phyloP scores from a whole-genome alignment of 2,113 vertebrate species.

The Verasper variegatus region DNA sequence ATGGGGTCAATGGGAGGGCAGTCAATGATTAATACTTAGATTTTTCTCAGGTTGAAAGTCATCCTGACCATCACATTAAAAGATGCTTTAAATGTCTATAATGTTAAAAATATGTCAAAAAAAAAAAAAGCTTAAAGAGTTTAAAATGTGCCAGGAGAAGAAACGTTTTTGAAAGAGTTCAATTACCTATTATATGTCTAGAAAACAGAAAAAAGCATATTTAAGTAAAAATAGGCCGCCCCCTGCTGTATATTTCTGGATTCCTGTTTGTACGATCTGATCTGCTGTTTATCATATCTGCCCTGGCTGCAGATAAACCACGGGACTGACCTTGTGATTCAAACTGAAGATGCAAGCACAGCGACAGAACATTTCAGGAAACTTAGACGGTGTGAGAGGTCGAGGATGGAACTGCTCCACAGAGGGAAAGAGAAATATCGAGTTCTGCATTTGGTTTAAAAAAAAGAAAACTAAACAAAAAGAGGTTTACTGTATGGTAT shows the following conservation, averaged over 20 bases:
- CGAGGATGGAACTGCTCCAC: not conserved
- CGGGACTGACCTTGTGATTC: not conserved
- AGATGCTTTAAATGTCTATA: not conserved
- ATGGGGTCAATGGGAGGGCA: not conserved
- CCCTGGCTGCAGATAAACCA: constrained; percentile 45
- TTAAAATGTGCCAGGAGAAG: too few relatives aligned
- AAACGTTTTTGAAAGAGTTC: too few relatives aligned
- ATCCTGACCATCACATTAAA: not conserved
- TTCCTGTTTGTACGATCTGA: constrained; percentile 54
- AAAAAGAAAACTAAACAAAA: constrained; percentile 27
- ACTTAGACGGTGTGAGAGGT: constrained; percentile 36
- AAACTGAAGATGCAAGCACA: not conserved
- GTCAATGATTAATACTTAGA: not conserved
- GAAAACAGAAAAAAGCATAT: too few relatives aligned
- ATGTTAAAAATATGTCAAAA: not conserved
- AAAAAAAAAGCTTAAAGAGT: too few relatives aligned
- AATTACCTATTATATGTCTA: too few relatives aligned
- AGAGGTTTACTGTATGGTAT: constrained; percentile 65
- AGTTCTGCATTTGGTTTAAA: constrained; percentile 34
- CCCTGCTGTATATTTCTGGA: constrained; percentile 24
- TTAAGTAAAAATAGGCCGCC: constrained; percentile 48
- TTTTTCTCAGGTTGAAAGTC: not conserved
- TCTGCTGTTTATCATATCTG: constrained; percentile 37
- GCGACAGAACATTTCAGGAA: not conserved
- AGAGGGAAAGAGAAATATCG: constrained; percentile 26